phyloP scores from a whole-genome alignment of 2,113 vertebrate genomes.

The Corythoichthys haematopterus region DNA sequence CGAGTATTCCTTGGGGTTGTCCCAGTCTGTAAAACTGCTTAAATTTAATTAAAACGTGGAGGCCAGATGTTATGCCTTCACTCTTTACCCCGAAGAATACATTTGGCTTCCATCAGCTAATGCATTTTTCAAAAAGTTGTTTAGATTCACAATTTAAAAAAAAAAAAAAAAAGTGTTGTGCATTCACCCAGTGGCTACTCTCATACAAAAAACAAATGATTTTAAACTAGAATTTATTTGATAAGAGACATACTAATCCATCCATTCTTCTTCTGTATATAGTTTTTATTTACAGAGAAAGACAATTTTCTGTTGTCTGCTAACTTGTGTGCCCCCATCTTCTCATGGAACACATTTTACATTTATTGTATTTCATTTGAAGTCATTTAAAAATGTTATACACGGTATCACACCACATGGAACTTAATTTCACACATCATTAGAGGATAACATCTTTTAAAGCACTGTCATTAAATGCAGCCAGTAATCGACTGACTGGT shows the following conservation, averaged over 20 bases:
- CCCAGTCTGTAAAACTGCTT: conserved; percentile 52
- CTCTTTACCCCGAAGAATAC: conserved; percentile 58
- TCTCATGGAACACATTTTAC: background rate
- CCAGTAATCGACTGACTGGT: conserved; percentile 31
- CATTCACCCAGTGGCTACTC: conserved; percentile 60
- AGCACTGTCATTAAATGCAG: conserved; percentile 15
- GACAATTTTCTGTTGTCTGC: background rate
- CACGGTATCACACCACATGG: background rate
- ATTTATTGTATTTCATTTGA: conserved; percentile 6
- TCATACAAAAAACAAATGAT: conserved; percentile 28
- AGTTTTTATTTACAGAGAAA: background rate
- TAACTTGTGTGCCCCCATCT: background rate
- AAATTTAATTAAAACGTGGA: conserved; percentile 72
- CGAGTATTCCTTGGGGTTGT: conserved; percentile 54
- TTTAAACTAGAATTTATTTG: background rate
- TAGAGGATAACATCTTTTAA: conserved; percentile 14
- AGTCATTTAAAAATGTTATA: conserved; percentile 4
- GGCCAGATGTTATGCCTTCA: conserved; percentile 73
- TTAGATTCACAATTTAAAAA: conserved; percentile 73
- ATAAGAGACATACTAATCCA: background rate
- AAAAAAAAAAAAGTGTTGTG: conserved; percentile 65
- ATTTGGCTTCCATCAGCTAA: conserved; percentile 60
- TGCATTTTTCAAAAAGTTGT: conserved; percentile 61
- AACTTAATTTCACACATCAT: conserved; percentile 14
- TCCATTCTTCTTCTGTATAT: background rate